These are phyloP conservation scores for Macrostomum lignano DNA, from an alignment of 1,140 invertebrate genomes.

Conservation along the genomic window DNA sequence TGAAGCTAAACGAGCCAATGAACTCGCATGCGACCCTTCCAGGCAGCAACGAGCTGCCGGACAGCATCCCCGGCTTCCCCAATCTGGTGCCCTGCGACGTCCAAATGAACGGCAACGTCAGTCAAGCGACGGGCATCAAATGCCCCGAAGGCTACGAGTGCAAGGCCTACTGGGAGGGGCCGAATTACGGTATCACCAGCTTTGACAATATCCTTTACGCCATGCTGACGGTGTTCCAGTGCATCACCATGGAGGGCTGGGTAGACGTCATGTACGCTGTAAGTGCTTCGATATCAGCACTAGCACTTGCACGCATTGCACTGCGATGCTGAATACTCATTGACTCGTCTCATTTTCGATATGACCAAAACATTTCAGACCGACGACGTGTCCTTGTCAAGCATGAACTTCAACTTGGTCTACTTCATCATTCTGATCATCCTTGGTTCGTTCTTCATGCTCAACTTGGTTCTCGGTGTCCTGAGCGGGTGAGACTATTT, in stretches of 20 bases:
- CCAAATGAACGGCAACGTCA: neutral
- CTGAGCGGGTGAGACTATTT: conserved; percentile 88
- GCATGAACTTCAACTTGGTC: conserved; percentile 91
- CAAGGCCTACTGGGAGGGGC: conserved; percentile 63
- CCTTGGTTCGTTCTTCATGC: conserved; percentile 99
- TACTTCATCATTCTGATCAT: conserved; percentile 99
- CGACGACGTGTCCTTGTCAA: conserved; percentile 94
- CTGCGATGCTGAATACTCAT: too few relatives aligned
- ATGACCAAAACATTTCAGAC: conserved; percentile 40
- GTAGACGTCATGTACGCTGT: conserved; percentile 98
- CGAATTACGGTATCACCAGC: conserved; percentile 91
- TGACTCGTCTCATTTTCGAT: too few relatives aligned
- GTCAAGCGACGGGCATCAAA: conserved; percentile 12
- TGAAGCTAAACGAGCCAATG: too few relatives aligned
- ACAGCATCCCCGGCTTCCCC: neutral
- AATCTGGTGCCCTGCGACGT: conserved; percentile 4
- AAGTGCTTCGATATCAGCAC: too few relatives aligned
- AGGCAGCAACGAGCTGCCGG: conserved; percentile 1
- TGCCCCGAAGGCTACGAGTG: conserved; percentile 20
- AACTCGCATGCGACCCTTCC: too few relatives aligned
- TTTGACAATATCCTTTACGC: conserved; percentile 99
- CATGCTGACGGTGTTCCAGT: conserved; percentile 99
- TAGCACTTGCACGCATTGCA: too few relatives aligned
- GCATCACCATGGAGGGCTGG: conserved; percentile 99
- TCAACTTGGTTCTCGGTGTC: conserved; percentile 99